phyloP scores from a whole-genome alignment of 1,140 invertebrate genomes.

The Lepidostoma basale region DNA sequence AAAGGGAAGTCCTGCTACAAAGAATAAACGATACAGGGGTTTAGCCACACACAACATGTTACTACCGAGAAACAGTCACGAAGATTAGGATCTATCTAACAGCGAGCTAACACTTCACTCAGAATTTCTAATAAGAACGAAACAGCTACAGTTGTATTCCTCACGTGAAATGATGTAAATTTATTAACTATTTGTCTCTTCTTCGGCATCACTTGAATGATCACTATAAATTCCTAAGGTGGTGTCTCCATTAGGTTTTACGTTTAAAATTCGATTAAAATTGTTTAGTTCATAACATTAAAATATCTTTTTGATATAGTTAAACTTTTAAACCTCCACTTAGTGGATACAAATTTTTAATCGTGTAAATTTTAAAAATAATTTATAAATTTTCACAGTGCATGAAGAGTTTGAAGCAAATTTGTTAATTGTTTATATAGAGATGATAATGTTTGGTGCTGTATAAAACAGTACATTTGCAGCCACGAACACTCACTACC shows the following conservation, averaged over 20 bases:
- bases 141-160: constrained; percentile 11
- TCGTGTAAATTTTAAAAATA: constrained; percentile 30
- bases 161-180: too few relatives aligned
- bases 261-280: constrained; percentile 34
- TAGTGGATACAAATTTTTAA: constrained; percentile 44
- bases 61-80: too few relatives aligned
- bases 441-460: constrained; percentile 35
- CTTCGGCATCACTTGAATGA: not conserved
- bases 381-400: constrained; percentile 32
- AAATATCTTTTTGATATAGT: constrained; percentile 22
- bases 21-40: too few relatives aligned
- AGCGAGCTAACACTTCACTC: not conserved
- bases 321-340: constrained; percentile 40
- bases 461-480: constrained; percentile 33
- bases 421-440: constrained; percentile 32
- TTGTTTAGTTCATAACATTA: constrained; percentile 24
- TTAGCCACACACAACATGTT: too few relatives aligned
- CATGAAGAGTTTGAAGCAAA: constrained; percentile 41
- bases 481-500: constrained; percentile 44
- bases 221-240: constrained; percentile 19
- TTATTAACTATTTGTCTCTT: not conserved
- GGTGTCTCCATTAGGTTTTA: constrained; percentile 13
- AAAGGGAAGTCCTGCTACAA: too few relatives aligned
- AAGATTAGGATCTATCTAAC: too few relatives aligned
- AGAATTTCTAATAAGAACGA: constrained; percentile 1